A percentile compares a stretch with the other conserved stretches of the same genome.
phyloP scores from a whole-genome alignment of 1,140 invertebrate genomes.

The Cherax destructor region DNA sequence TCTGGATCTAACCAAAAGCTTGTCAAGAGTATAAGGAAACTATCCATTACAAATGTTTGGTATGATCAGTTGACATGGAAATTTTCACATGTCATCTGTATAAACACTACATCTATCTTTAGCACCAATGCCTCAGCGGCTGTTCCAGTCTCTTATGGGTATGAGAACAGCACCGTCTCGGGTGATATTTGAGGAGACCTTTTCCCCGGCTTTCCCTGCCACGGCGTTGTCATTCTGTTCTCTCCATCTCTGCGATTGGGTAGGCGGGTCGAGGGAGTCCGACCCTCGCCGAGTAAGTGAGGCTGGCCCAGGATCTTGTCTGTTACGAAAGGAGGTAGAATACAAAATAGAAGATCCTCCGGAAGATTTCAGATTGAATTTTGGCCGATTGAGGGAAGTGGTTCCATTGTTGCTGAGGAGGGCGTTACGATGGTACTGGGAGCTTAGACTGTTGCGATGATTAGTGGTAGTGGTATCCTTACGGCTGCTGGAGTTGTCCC shows the following conservation, averaged over 20 bases:
- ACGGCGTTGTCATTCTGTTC: conserved; percentile 48
- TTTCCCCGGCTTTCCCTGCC: conserved; percentile 27
- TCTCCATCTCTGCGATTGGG: conserved; percentile 32
- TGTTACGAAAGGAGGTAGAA: conserved; percentile 68
- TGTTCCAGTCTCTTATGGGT: conserved; percentile 68
- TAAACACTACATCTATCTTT: neutral
- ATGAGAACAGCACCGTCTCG: conserved; percentile 64
- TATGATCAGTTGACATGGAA: neutral
- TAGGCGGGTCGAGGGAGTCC: conserved; percentile 16
- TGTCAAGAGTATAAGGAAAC: neutral
- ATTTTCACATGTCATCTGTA: neutral
- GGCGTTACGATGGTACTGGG: conserved; percentile 54
- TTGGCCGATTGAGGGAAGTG: conserved; percentile 49
- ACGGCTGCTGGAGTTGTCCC: conserved; percentile 27
- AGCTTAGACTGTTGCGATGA: conserved; percentile 55
- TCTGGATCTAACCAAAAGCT: neutral
- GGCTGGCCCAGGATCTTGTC: conserved; percentile 12
- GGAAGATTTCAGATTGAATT: conserved; percentile 66
- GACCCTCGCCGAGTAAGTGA: conserved; percentile 35
- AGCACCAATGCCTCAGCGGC: conserved; percentile 44
- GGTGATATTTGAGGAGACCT: conserved; percentile 49
- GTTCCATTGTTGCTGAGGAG: conserved; percentile 42
- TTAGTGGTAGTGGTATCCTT: neutral
- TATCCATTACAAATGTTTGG: neutral
- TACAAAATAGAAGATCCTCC: conserved; percentile 50